Evolutionary conservation across 1,140 invertebrate genomes (phyloP), one percentile per base, ranked within the genome.

Genomic region (Cydia pomonella): DNA sequence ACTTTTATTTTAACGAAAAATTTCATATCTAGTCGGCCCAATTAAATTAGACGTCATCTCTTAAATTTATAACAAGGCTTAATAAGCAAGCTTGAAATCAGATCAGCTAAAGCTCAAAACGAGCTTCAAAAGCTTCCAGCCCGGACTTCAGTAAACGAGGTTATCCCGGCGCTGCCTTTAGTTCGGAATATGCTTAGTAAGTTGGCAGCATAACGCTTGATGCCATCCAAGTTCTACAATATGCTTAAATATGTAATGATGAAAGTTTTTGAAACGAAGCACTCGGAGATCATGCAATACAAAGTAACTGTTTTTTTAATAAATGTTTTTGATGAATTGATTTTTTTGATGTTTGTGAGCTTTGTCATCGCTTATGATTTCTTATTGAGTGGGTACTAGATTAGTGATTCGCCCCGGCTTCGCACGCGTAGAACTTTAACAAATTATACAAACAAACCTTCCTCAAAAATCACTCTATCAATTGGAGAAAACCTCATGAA

Each of bases 1-100:
- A n/a, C n/a, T 18, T 50, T 50, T 6, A 1, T 59, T 10, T 59
- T 3, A 3, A 1, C 13, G 18, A 23, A 10, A 23, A 21, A 23
- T 10, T n/a, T 53, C 16, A 53, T 4, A 7, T 53, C 18, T 18
- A 21, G 9, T 71, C n/a, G 21, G 16, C 6, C 71, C 23, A 59
- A 62, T 9, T 47, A 38, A 62, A 18, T 71, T 16, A 21, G 63
- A 73, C n/a, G 21, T 41, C 64, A 29, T 73, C 47, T 44, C 50
- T 2, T 71, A 63, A 27, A n/a, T 18, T n/a, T 23, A 59, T 59
- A 18, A 59, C 9, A 23, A 23, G 23, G 21, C 53, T 59, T 59
- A 23, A 59, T 59, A 59, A 59, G 21, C 53, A 10, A 59, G 53
- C 21, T 59, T 21, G 18, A 23, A 59, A 59, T 59, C 53, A 59